Base-by-base conservation (phyloP, 2,797 vertebrate species). In the Manis pentadactyla region DNA sequence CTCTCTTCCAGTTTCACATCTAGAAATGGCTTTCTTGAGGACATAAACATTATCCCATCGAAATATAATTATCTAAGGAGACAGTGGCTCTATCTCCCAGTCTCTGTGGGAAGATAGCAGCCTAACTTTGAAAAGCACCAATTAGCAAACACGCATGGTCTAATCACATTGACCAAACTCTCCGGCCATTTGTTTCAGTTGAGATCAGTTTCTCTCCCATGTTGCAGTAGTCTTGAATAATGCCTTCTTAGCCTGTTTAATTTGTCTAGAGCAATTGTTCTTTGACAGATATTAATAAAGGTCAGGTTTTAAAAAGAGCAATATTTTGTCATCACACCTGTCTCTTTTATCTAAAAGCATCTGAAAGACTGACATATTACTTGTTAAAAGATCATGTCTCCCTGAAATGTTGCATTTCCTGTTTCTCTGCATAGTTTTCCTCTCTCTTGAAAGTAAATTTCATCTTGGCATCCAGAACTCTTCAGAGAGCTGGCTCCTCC, bases 321-420 rank as follows among this genome's bases (percentile, higher is more conserved):
- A 94, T 95, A 19, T 97, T 96, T 96, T 98, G 98, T 84, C 90
- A 98, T 89, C 93, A 57, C 23, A 97, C 95, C 78, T 18, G 98
- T 55, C 78, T 97, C 95, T 95, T 97, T 98, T 97, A 96, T 92
- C 91, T 97, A 95, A 68, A 53, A 90, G 71, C 0, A 90, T 85
- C 27, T 96, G 94, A 93, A 66, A 23, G 66, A 74, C 94, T 21
- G 71, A 83, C 75, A 93, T 64, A 1, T 0, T 61, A 71, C 15
- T 12, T 97, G 96, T 94, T 93, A 64, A 93, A 49, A 92, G 84
- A 97, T 18, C 75, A 88, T 69, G 83, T 53, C 87, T 92, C 87
- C 1, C 0, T 9, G 87, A 27, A 88, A 78, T 27, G 17, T 1
- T 86, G 19, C 19, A 59, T 86, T 63, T 93, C 53, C 27, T 87